phyloP scores from a whole-genome alignment of 2,113 vertebrate species.

The Ictidomys tridecemlineatus region DNA sequence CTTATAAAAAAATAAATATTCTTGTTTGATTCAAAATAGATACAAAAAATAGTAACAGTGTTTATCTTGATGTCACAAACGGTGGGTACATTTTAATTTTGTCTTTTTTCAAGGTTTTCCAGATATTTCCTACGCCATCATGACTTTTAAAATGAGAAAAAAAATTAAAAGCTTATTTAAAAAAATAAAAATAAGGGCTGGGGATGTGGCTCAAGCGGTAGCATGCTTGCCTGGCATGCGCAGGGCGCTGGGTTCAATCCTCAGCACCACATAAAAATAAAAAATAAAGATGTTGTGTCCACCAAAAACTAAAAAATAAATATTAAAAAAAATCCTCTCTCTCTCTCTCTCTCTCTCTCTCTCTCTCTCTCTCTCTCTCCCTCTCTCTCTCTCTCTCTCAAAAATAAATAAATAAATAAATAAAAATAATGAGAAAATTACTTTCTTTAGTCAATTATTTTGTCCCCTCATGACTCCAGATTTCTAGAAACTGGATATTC shows the following conservation, averaged over 20 bases:
- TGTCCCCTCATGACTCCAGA: not conserved
- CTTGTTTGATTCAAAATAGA: constrained; percentile 27
- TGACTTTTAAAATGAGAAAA: not conserved
- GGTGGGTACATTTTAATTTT: not conserved
- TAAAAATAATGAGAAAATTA: not conserved
- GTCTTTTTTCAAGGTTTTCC: constrained; percentile 1
- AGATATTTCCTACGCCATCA: not conserved
- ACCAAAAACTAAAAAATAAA: too few species aligned
- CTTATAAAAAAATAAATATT: not conserved
- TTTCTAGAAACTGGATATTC: constrained; percentile 19
- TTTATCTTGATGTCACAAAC: not conserved
- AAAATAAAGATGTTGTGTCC: too few species aligned
- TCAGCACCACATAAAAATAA: too few species aligned
- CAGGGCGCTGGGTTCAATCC: too few species aligned
- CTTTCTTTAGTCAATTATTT: not conserved
- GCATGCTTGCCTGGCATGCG: too few species aligned
- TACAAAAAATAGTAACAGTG: not conserved
- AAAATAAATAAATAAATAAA: not conserved
- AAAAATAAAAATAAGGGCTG: too few species aligned
- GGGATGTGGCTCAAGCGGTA: too few species aligned
- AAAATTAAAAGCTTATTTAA: not conserved
- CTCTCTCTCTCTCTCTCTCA: not conserved
- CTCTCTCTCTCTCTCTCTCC: too few species aligned
- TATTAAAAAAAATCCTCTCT: too few species aligned
- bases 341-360: too few species aligned